Evolutionary conservation across 1,140 invertebrate genomes (phyloP).

Genomic region (Scaptomyza montana): DNA sequence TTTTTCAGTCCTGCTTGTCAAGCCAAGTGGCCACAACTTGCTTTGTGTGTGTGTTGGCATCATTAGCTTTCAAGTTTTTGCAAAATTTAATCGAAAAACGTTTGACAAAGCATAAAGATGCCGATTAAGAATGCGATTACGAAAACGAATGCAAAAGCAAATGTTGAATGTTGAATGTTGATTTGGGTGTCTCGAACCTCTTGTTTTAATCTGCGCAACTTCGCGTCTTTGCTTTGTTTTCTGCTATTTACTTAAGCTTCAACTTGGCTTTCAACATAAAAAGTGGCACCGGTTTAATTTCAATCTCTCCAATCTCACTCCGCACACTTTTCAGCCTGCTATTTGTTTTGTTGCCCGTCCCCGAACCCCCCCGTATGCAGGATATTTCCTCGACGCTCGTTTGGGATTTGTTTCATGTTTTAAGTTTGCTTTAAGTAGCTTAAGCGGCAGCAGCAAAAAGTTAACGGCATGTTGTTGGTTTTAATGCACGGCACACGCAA

Average conservation of each 20-base stretch:
- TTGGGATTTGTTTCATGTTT: slow-evolving; percentile 74
- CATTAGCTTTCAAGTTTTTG: slow-evolving; percentile 72
- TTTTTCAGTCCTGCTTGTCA: slow-evolving; percentile 25
- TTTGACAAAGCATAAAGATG: slow-evolving; percentile 46
- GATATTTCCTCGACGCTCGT: slow-evolving; percentile 1
- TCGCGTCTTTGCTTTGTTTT: slow-evolving; percentile 2
- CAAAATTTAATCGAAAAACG: slow-evolving; percentile 69
- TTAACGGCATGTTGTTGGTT: slow-evolving; percentile 66
- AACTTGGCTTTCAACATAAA: slow-evolving; percentile 45
- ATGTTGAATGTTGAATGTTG: background rate
- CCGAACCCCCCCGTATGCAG: too few relatives aligned
- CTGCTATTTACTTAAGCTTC: slow-evolving; percentile 56
- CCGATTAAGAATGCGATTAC: background rate
- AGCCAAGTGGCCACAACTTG: slow-evolving; percentile 58
- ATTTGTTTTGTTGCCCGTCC: background rate
- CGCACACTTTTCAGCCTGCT: background rate
- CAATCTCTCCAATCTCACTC: background rate
- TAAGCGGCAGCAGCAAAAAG: slow-evolving; percentile 42
- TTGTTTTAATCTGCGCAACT: background rate
- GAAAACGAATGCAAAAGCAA: background rate
- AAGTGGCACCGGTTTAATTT: slow-evolving; percentile 19
- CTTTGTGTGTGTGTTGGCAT: slow-evolving; percentile 23
- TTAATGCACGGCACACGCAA: slow-evolving; percentile 75
- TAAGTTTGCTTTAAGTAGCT: slow-evolving; percentile 79
- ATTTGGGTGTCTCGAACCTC: background rate